A percentile compares a stretch with the other conserved stretches of the same genome.
Conservation (phyloP, 2,797 vertebrate genomes). For the Rousettus madagascariensis region DNA sequence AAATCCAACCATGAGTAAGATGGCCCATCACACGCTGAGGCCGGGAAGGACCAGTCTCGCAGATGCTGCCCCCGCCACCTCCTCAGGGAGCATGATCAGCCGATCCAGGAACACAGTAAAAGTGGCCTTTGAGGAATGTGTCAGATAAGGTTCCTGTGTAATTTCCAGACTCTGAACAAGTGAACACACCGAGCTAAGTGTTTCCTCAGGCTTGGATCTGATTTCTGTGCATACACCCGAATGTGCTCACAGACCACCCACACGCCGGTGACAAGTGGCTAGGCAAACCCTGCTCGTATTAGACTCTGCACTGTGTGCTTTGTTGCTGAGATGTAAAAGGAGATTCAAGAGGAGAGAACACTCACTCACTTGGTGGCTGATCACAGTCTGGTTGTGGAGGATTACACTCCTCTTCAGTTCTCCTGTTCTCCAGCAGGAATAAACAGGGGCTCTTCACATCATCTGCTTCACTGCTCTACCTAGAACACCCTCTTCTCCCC, state of each 20-base stretch:
- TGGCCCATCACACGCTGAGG: not conserved
- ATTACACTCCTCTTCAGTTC: not conserved
- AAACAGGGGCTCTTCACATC: not conserved
- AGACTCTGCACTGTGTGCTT: not conserved
- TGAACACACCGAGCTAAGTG: constrained; percentile 81
- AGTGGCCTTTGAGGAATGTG: constrained; percentile 80
- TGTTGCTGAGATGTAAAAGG: not conserved
- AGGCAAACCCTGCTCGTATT: not conserved
- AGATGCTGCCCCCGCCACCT: not conserved
- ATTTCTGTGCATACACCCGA: not conserved
- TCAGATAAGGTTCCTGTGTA: constrained; percentile 84
- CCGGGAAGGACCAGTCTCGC: not conserved
- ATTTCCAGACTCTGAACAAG: constrained; percentile 83
- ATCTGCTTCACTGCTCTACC: not conserved
- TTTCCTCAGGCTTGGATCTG: constrained; percentile 81
- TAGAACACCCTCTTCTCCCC: not conserved
- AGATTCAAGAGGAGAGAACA: not conserved
- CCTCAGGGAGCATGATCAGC: constrained; percentile 71
- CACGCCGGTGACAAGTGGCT: not conserved
- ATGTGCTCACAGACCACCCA: constrained; percentile 43
- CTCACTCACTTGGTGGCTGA: not conserved
- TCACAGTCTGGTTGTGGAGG: not conserved
- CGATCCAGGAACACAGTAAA: constrained; percentile 75
- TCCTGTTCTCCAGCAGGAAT: not conserved
- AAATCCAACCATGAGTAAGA: not conserved